phyloP scores from a whole-genome alignment of 2,888 invertebrate species.

The Arge pagana region DNA sequence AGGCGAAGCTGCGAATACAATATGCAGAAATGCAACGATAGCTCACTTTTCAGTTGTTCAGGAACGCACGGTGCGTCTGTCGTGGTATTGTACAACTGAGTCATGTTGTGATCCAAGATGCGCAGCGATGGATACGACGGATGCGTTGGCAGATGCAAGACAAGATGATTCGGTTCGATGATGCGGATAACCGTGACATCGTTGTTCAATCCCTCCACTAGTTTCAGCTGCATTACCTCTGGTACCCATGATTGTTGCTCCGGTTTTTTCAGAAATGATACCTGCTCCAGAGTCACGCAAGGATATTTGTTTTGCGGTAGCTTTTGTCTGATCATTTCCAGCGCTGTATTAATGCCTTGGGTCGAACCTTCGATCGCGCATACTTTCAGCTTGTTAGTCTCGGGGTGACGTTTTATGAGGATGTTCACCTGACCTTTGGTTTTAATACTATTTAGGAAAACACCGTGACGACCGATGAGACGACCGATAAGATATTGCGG shows the following conservation, averaged over 20 bases:
- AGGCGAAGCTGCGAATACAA: neutral
- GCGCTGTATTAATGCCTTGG: conserved; percentile 78
- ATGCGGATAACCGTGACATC: conserved; percentile 90
- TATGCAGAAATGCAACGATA: neutral
- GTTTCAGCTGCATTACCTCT: conserved; percentile 68
- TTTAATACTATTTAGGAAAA: conserved; percentile 81
- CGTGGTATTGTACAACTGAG: conserved; percentile 76
- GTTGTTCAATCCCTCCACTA: conserved; percentile 90
- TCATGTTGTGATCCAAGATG: conserved; percentile 81
- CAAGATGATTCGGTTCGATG: conserved; percentile 86
- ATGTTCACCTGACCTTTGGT: conserved; percentile 79
- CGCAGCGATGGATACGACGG: conserved; percentile 87
- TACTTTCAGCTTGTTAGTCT: conserved; percentile 74
- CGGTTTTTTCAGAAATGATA: conserved; percentile 47
- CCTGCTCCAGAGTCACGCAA: conserved; percentile 72
- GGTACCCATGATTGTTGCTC: conserved; percentile 40
- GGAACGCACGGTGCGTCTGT: conserved; percentile 78
- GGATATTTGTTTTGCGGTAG: conserved; percentile 84
- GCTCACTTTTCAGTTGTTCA: conserved; percentile 75
- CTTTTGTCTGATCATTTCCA: conserved; percentile 82
- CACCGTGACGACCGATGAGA: conserved; percentile 83
- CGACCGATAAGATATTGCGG: conserved; percentile 80
- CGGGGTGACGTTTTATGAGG: conserved; percentile 77
- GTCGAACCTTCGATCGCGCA: conserved; percentile 85
- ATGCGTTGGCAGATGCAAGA: conserved; percentile 94